These are phyloP conservation scores for Oophaga sylvatica DNA, from an alignment of 2,797 vertebrate species.

Conservation along the genomic window DNA sequence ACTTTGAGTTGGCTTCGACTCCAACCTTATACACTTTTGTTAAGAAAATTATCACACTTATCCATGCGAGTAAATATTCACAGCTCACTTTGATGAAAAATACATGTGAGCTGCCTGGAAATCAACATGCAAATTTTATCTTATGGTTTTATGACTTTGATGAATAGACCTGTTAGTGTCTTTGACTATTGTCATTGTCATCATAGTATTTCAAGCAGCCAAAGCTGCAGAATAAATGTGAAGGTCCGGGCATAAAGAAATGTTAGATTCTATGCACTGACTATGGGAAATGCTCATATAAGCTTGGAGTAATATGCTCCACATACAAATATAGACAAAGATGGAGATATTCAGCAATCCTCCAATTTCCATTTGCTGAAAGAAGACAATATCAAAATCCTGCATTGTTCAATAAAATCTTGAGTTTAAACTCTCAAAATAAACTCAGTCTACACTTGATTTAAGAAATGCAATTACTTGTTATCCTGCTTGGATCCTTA, in stretches of 20 bases:
- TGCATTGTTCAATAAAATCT: background rate
- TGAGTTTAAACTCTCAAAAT: background rate
- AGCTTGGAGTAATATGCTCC: background rate
- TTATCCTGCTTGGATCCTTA: background rate
- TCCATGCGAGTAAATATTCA: constrained; percentile 31
- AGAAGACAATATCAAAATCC: background rate
- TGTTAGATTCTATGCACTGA: background rate
- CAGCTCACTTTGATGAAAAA: constrained; percentile 29
- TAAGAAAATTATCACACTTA: constrained; percentile 38
- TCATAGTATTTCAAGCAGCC: background rate
- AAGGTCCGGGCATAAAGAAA: background rate
- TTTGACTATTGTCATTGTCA: constrained; percentile 25
- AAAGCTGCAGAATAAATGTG: constrained; percentile 19
- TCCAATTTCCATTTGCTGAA: background rate
- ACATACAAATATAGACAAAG: background rate
- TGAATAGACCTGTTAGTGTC: constrained; percentile 48
- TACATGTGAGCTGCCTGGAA: constrained; percentile 7
- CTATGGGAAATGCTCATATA: background rate
- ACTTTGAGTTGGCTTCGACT: background rate
- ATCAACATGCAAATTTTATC: constrained; percentile 41
- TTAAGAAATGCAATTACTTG: background rate
- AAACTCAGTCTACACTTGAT: background rate
- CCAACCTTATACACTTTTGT: constrained; percentile 15
- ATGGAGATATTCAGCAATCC: background rate
- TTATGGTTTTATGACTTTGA: constrained; percentile 40